Percentiles rank a stretch among this genome's conserved stretches.
Conservation (phyloP, 2,888 invertebrate genomes). For the Camptogramma bilineatum region DNA sequence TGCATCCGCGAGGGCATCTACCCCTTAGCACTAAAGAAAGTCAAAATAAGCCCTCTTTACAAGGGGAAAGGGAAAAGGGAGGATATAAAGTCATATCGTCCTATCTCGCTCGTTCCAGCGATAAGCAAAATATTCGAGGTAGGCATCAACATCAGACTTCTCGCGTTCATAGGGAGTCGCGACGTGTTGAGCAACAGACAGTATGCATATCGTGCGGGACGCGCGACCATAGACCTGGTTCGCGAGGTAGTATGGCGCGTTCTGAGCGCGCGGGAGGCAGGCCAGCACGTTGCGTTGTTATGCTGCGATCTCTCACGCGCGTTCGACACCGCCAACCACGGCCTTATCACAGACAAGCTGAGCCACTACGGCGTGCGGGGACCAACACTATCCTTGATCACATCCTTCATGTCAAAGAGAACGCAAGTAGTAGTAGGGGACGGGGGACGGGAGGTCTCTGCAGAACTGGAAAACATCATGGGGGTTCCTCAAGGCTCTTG, state of each 20-base stretch:
- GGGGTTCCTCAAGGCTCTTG: background rate
- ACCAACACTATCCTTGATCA: background rate
- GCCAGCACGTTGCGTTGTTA: too few relatives aligned
- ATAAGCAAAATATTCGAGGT: conserved; percentile 25
- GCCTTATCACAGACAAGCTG: background rate
- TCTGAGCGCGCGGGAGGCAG: background rate
- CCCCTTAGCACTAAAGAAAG: conserved; percentile 9
- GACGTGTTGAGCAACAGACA: conserved; percentile 2
- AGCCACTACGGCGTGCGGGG: background rate
- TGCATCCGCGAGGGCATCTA: background rate
- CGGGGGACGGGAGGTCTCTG: background rate
- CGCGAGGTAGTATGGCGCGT: conserved; percentile 22
- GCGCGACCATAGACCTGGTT: conserved; percentile 23
- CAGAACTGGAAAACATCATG: background rate
- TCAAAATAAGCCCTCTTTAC: conserved; percentile 23
- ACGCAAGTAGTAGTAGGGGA: background rate
- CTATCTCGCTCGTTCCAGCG: conserved; percentile 22
- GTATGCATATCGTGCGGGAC: conserved; percentile 21
- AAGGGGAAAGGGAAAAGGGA: conserved; percentile 23
- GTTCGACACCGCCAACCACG: too few relatives aligned
- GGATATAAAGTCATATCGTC: conserved; percentile 16
- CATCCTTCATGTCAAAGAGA: background rate
- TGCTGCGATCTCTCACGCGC: too few relatives aligned
- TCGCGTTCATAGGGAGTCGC: background rate
- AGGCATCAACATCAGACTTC: conserved; percentile 14